Evolutionary conservation across 2,888 invertebrate species (phyloP).

Genomic region (Tyria jacobaeae): DNA sequence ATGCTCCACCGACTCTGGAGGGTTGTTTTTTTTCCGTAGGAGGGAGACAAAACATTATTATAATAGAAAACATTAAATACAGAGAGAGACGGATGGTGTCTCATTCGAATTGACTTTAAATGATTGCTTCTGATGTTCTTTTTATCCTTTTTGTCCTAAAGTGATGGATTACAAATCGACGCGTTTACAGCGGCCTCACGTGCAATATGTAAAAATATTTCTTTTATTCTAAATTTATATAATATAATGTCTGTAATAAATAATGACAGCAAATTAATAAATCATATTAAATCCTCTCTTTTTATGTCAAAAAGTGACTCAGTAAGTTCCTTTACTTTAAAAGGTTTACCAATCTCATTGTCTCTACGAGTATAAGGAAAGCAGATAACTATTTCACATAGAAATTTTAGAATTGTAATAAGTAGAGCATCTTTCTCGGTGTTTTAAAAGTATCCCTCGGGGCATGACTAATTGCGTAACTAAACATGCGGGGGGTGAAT

Average conservation of each 20-base stretch:
- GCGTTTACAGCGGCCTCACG: conserved; percentile 62
- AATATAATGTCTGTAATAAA: neutral
- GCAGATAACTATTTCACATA: neutral
- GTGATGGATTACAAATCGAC: conserved; percentile 83
- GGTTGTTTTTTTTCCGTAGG: conserved; percentile 72
- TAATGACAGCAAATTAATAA: too few species aligned
- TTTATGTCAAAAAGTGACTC: neutral
- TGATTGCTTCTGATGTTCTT: conserved; percentile 76
- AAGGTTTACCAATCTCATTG: neutral
- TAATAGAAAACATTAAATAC: conserved; percentile 39
- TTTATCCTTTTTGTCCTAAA: conserved; percentile 79
- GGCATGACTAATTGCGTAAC: conserved; percentile 83
- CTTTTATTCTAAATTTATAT: neutral
- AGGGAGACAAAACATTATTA: conserved; percentile 55
- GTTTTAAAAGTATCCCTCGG: conserved; percentile 51
- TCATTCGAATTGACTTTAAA: conserved; percentile 85
- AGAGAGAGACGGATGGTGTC: conserved; percentile 58
- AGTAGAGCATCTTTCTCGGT: conserved; percentile 53
- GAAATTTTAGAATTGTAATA: neutral
- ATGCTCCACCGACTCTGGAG: conserved; percentile 77
- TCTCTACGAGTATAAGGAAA: neutral
- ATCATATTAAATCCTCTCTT: too few species aligned
- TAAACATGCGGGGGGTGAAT: conserved; percentile 80
- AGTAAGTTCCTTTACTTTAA: too few species aligned
- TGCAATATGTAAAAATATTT: conserved; percentile 30